Percentiles rank a stretch among this genome's conserved stretches.
phyloP scores from a whole-genome alignment of 1,140 invertebrate genomes.

The Zaprionus taronus region DNA sequence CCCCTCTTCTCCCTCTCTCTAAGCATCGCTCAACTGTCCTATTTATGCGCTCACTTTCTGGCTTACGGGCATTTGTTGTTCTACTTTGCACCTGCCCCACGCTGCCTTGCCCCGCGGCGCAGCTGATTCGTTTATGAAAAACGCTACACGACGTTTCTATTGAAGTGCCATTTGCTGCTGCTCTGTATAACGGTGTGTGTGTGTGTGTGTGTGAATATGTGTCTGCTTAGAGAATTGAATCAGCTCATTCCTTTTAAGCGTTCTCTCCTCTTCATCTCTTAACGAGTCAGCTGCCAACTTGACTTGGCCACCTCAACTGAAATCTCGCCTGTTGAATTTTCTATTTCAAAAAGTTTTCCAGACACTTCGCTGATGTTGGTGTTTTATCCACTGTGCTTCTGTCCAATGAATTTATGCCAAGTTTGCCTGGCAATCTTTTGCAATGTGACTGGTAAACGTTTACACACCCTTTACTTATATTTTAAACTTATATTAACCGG shows the following conservation, averaged over 20 bases:
- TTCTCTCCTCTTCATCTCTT: conserved; percentile 20
- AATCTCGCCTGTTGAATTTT: conserved; percentile 5
- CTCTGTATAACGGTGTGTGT: background rate
- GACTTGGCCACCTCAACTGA: conserved; percentile 16
- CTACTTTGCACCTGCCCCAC: conserved; percentile 33
- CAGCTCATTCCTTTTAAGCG: conserved; percentile 2
- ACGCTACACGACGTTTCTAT: conserved; percentile 59
- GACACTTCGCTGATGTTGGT: background rate
- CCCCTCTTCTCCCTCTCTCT: conserved; percentile 11
- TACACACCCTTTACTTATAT: too few relatives aligned
- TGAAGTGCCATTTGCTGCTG: conserved; percentile 24
- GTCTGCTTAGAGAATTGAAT: conserved; percentile 27
- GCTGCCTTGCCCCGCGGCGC: conserved; percentile 20
- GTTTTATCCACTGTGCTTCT: background rate
- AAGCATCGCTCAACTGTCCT: conserved; percentile 4
- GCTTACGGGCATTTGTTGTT: conserved; percentile 36
- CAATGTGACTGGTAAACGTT: too few relatives aligned
- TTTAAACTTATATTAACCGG: too few relatives aligned
- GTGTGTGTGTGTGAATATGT: background rate
- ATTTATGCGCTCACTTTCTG: conserved; percentile 13
- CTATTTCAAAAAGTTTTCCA: background rate
- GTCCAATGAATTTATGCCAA: background rate
- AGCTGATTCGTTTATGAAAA: conserved; percentile 75
- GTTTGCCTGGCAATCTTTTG: too few relatives aligned
- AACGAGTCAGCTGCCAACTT: conserved; percentile 49